phyloP scores from a whole-genome alignment of 2,888 invertebrate species.

The Osedax fenrisi region DNA sequence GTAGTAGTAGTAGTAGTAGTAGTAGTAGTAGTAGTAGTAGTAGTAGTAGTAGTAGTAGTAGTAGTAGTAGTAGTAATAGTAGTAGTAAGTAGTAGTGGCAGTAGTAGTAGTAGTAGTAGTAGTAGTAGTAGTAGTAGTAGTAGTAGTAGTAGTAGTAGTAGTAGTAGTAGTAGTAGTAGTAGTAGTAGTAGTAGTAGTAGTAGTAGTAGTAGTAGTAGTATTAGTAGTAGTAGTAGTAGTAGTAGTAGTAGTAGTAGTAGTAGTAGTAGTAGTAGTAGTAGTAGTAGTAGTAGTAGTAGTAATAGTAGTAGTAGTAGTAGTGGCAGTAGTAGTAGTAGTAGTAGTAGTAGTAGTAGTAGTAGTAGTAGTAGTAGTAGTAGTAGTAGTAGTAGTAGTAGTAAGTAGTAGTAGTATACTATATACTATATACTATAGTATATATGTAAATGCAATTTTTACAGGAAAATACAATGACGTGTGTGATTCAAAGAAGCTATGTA shows the following conservation, averaged over 20 bases:
- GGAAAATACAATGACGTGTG: no score
- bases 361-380: background rate
- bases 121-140: background rate
- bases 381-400: background rate
- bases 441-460: no score
- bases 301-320: background rate
- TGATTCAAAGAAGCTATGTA: no score
- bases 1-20: slow-evolving; percentile 17
- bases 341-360: background rate
- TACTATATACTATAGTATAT: no score
- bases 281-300: slow-evolving; percentile 6
- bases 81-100: slow-evolving; percentile 16
- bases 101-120: slow-evolving; percentile 7
- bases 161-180: no score
- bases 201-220: no score
- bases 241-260: slow-evolving; percentile 10
- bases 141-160: background rate
- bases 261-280: slow-evolving; percentile 15
- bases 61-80: slow-evolving; percentile 8
- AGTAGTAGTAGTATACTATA: background rate
- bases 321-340: background rate
- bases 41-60: slow-evolving; percentile 17
- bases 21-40: slow-evolving; percentile 17
- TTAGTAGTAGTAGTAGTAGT: no score
- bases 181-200: no score